Conservation (phyloP, 92 coral and sea anemone species). For the Metridium senile region DNA sequence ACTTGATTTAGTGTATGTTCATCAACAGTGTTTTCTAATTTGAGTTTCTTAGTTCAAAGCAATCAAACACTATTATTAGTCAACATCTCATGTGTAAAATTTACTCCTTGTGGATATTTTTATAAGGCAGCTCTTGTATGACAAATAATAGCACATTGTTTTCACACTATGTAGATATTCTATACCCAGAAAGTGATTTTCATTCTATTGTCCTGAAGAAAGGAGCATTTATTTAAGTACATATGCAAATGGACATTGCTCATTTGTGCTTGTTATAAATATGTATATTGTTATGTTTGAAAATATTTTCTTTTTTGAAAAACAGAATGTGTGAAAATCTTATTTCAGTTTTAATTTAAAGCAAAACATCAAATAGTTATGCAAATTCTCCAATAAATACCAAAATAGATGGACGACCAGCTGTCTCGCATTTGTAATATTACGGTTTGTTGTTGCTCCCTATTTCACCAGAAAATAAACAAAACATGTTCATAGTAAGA, state of each 20-base stretch:
- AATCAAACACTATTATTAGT: not conserved
- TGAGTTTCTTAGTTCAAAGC: not conserved
- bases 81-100: not conserved
- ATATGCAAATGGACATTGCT: conserved; percentile 8
- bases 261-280: not conserved
- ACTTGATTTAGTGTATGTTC: not conserved
- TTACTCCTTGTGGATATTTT: not conserved
- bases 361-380: not conserved
- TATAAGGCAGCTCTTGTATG: not conserved
- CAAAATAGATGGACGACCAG: not conserved
- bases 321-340: not conserved
- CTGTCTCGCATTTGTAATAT: too few species aligned
- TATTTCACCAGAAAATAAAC: not conserved
- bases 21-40: not conserved
- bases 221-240: not conserved
- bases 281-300: not conserved
- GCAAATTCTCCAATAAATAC: not conserved
- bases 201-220: not conserved
- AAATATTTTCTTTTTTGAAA: not conserved
- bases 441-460: not conserved
- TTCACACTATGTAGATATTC: not conserved
- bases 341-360: not conserved
- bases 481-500: not conserved
- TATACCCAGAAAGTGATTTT: not conserved
- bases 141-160: not conserved